Base-by-base conservation (phyloP, 2,797 vertebrate genomes). In the Hemitrygon akajei region DNA sequence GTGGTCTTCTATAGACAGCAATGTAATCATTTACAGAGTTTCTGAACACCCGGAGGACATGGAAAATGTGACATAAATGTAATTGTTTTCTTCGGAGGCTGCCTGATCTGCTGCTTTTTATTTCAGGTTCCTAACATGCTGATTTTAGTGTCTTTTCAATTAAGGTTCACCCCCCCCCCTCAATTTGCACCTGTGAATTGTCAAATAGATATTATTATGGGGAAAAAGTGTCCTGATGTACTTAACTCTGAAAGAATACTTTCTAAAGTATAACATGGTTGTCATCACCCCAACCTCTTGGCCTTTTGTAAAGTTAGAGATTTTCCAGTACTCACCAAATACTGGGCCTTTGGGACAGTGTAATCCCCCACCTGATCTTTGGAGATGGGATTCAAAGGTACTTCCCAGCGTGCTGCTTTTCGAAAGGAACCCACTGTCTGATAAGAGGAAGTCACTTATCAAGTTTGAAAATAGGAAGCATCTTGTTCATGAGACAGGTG, bases 391-490 rank as follows among this genome's bases (percentile, higher is more conserved):
- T 37, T 37, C 89, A 92, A 40, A 71, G 89, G 47, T 7, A 73
- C 22, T 73, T 92, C 66, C 89, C 89, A 92, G 69, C 37, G 69
- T 6, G 89, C 89, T 71, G 89, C 89, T 73, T 92, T 92, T 71
- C 69, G 89, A 73, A 92, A 92, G 89, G 89, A 92, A 71, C 89
- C 89, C 37, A 92, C 34, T 92, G 89, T 92, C 89, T 92, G 66
- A 73, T 73, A 37, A 92, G 89, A 92, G 89, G 89, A 92, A 92
- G 66, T 92, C 89, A 92, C 69, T 92, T 73, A 73, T 92, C 89
- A 92, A 71, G 89, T 73, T 92, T 27, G 89, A 92, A 91, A 40
- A 73, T 47, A 73, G 89, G 71, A 37, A 92, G 66, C 69, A 93
- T 77, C 4, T 63, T 66, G 66, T 71, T 80, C 22, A 79, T 71